Evolutionary conservation across 2,888 invertebrate species (phyloP), one percentile per base, ranked within the genome.

Genomic region (Lepidochitona cinerea): DNA sequence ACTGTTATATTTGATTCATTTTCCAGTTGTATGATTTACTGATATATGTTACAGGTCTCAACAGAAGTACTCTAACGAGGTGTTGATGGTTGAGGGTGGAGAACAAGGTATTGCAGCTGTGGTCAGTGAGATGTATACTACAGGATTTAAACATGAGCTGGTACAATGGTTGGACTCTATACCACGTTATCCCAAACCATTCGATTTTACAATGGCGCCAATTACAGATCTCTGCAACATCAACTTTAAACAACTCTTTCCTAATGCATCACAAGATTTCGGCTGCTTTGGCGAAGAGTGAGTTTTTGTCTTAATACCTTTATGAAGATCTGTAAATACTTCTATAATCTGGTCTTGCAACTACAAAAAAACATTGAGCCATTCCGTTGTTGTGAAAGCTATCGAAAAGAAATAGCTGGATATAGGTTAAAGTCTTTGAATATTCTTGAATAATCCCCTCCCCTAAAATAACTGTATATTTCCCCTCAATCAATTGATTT

Each of bases 71-170:
- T 68, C 68, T 49, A 68, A 68, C 41, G 68, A 68, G 41, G 68
- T 70, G 23, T 49, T 75, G n/a, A 66, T 69, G 65, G 70, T 72
- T 14, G 75, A 75, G 67, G 75, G 75, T 23, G 75, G 75, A 23
- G 66, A 69, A 14, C 73, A 70, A 5, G 70, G 66, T 14, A 75
- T 75, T 5, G 75, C 75, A 9, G 70, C 72, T 4, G 65, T 73
- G 26, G 53, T 75, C 32, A 73, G 70, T 32, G 37, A 73, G 29
- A 37, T 75, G 49, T 70, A 75, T 23, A 74, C 73, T 5, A 73
- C 75, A 1, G 70, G 70, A 12, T 71, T 71, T 33, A 71, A 71
- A 49, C 37, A 59, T 26, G 49, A 70, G n/a, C 52, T 73, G 23
- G n/a, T 54, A 14, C 49, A 74, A 37, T 75, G 75, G 75, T 33